Evolutionary conservation across 2,888 invertebrate genomes (phyloP).

Genomic region (Resseliella maxima): DNA sequence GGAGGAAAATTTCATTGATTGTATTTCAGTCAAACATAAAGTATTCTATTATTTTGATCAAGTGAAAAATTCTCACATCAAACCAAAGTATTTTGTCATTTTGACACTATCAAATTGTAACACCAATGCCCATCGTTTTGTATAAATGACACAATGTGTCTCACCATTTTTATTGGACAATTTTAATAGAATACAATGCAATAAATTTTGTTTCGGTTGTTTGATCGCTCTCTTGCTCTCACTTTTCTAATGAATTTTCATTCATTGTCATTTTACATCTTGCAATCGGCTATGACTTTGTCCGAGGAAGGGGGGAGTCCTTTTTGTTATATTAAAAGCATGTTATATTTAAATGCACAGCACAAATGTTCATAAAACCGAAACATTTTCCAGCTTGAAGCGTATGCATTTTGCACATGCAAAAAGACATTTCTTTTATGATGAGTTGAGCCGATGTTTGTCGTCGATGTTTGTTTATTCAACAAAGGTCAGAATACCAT

Average conservation of each 20-base stretch:
- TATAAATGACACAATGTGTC: background rate
- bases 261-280: background rate
- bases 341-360: too few relatives aligned
- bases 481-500: background rate
- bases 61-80: too few relatives aligned
- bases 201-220: conserved; percentile 17
- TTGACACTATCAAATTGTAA: background rate
- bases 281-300: background rate
- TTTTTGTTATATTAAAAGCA: too few relatives aligned
- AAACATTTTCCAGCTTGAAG: background rate
- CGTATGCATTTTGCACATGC: background rate
- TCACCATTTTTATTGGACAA: too few relatives aligned
- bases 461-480: background rate
- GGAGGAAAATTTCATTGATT: background rate
- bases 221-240: too few relatives aligned
- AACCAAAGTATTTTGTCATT: too few relatives aligned
- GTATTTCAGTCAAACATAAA: too few relatives aligned
- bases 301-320: too few relatives aligned
- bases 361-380: too few relatives aligned
- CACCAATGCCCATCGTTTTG: background rate
- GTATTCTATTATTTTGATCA: too few relatives aligned
- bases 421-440: background rate
- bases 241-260: conserved; percentile 18
- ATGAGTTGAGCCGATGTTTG: background rate
- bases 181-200: background rate